A percentile compares a stretch with the other conserved stretches of the same genome.
Evolutionary conservation across 2,888 invertebrate genomes (phyloP).

Genomic region (Hirudinaria manillensis): DNA sequence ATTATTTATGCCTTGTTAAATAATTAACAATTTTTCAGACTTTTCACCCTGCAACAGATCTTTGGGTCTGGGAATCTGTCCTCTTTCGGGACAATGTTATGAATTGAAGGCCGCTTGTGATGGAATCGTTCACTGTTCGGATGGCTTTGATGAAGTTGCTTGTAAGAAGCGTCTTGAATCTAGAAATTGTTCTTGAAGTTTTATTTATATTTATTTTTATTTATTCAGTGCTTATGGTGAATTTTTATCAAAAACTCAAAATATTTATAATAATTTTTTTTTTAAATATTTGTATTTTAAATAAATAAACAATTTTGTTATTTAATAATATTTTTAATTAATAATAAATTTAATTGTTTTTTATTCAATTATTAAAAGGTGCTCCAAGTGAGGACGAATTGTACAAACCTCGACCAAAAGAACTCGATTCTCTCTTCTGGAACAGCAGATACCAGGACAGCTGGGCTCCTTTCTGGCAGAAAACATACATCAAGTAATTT

Average conservation of each 20-base stretch:
- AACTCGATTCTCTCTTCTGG: constrained; percentile 35
- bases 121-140: constrained; percentile 65
- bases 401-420: constrained; percentile 24
- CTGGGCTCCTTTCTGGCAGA: constrained; percentile 33
- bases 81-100: constrained; percentile 66
- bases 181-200: background rate
- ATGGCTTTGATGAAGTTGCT: constrained; percentile 38
- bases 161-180: constrained; percentile 35
- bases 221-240: too few relatives aligned
- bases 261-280: too few relatives aligned
- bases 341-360: too few relatives aligned
- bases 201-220: background rate
- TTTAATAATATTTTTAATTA: background rate
- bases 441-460: constrained; percentile 35
- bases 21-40: too few relatives aligned
- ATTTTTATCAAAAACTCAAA: too few relatives aligned
- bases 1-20: too few relatives aligned
- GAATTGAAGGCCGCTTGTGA: constrained; percentile 71
- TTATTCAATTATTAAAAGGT: constrained; percentile 33
- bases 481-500: constrained; percentile 34
- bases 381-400: constrained; percentile 19
- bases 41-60: constrained; percentile 38
- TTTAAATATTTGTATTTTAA: background rate
- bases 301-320: background rate
- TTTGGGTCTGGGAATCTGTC: constrained; percentile 70